These are phyloP conservation scores for Tribolium madens DNA, from an alignment of 1,140 invertebrate species.

Conservation along the genomic window DNA sequence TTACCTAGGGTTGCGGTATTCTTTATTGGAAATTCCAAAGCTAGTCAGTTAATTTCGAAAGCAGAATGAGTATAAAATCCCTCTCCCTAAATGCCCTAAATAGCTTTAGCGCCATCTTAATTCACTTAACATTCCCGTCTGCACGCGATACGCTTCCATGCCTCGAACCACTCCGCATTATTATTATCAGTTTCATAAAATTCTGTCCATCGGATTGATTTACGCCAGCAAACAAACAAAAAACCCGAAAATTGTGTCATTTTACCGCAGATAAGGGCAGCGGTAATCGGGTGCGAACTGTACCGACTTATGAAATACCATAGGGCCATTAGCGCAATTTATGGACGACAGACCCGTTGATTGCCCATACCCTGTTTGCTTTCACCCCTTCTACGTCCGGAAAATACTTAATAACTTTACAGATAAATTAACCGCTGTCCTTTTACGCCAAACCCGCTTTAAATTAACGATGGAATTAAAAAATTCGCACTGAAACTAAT, in stretches of 20 bases:
- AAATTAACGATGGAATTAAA: conserved; percentile 29
- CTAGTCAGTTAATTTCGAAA: conserved; percentile 54
- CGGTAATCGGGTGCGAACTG: conserved; percentile 48
- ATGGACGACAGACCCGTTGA: conserved; percentile 60
- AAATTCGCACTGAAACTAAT: conserved; percentile 39
- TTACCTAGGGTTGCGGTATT: conserved; percentile 50
- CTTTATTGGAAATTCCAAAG: conserved; percentile 53
- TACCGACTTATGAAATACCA: conserved; percentile 65
- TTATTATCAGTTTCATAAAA: conserved; percentile 31
- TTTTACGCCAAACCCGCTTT: conserved; percentile 24
- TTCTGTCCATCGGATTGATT: conserved; percentile 14
- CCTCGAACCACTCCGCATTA: conserved; percentile 7
- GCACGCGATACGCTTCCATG: conserved; percentile 45
- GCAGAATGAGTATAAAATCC: conserved; percentile 50
- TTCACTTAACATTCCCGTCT: conserved; percentile 56
- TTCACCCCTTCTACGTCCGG: conserved; percentile 50
- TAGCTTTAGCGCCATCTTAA: conserved; percentile 58
- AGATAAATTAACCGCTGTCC: conserved; percentile 43
- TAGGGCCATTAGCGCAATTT: conserved; percentile 64
- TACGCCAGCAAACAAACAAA: not conserved
- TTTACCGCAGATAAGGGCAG: conserved; percentile 52
- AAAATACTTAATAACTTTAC: conserved; percentile 46
- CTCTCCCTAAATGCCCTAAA: conserved; percentile 57
- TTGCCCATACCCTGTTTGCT: conserved; percentile 58
- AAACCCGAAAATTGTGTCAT: conserved; percentile 26